Percentiles rank a stretch among this genome's conserved stretches.
phyloP scores from a whole-genome alignment of 1,140 invertebrate species.

The Thaumetopoea pityocampa region DNA sequence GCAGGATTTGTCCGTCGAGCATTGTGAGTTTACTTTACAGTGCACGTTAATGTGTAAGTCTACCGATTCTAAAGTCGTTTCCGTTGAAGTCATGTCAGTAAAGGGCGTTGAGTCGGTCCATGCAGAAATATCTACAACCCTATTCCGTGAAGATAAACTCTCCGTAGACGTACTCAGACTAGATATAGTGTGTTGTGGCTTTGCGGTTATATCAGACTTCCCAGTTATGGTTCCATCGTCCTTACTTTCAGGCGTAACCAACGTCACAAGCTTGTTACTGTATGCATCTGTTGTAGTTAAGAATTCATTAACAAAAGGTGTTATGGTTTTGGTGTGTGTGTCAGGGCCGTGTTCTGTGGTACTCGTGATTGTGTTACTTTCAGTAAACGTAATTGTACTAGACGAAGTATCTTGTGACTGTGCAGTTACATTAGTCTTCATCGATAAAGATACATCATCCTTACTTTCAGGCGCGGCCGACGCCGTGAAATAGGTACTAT shows the following conservation, averaged over 20 bases:
- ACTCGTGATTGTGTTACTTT: too few species aligned
- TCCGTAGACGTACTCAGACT: constrained; percentile 45
- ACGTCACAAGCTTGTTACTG: too few species aligned
- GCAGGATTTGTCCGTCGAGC: constrained; percentile 80
- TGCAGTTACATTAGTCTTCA: too few species aligned
- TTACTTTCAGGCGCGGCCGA: too few species aligned
- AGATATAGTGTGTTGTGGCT: constrained; percentile 29
- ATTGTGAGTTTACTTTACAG: constrained; percentile 82
- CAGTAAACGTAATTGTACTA: too few species aligned
- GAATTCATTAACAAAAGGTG: too few species aligned
- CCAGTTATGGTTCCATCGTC: background rate
- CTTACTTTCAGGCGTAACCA: background rate
- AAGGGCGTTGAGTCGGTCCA: constrained; percentile 61
- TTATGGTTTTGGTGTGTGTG: too few species aligned
- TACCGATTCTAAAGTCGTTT: constrained; percentile 35
- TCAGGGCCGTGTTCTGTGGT: too few species aligned
- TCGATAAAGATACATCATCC: too few species aligned
- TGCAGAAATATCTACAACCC: constrained; percentile 61
- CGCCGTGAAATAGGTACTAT: too few species aligned
- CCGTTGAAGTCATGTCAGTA: constrained; percentile 48
- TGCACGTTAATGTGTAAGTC: constrained; percentile 55
- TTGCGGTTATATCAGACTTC: constrained; percentile 5
- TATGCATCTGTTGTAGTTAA: too few species aligned
- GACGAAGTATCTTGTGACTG: too few species aligned
- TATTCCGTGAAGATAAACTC: constrained; percentile 57